These are phyloP conservation scores for Cerastis leucographa DNA, from an alignment of 2,888 invertebrate species.

Conservation along the genomic window DNA sequence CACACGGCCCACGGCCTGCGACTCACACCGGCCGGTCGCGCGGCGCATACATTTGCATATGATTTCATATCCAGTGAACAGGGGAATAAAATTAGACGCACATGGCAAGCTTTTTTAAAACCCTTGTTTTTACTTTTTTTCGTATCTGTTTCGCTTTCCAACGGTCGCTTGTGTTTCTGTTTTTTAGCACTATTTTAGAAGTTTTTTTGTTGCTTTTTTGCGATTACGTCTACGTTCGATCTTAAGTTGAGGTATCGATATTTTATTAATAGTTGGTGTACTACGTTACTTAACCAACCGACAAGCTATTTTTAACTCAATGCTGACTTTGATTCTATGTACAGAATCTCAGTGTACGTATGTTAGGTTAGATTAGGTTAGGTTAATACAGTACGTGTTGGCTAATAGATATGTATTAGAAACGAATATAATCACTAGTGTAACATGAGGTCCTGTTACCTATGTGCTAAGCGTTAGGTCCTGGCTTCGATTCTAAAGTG, in stretches of 20 bases:
- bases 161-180: slow-evolving; percentile 70
- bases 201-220: slow-evolving; percentile 7
- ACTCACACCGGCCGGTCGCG: slow-evolving; percentile 74
- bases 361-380: too few species aligned
- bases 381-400: too few species aligned
- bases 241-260: background rate
- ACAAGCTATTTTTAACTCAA: background rate
- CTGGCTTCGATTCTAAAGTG: background rate
- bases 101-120: slow-evolving; percentile 84
- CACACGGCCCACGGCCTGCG: slow-evolving; percentile 48
- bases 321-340: background rate
- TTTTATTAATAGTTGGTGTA: background rate
- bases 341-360: background rate
- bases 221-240: background rate
- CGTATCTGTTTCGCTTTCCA: slow-evolving; percentile 77
- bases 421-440: background rate
- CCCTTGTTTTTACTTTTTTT: slow-evolving; percentile 84
- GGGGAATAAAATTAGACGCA: slow-evolving; percentile 90
- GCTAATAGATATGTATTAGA: background rate
- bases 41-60: slow-evolving; percentile 89
- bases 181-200: slow-evolving; percentile 44
- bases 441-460: background rate
- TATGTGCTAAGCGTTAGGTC: background rate
- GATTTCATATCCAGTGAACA: slow-evolving; percentile 90
- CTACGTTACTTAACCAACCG: background rate